Conservation (phyloP, 2,113 vertebrate species). For the Bufo bufo region DNA sequence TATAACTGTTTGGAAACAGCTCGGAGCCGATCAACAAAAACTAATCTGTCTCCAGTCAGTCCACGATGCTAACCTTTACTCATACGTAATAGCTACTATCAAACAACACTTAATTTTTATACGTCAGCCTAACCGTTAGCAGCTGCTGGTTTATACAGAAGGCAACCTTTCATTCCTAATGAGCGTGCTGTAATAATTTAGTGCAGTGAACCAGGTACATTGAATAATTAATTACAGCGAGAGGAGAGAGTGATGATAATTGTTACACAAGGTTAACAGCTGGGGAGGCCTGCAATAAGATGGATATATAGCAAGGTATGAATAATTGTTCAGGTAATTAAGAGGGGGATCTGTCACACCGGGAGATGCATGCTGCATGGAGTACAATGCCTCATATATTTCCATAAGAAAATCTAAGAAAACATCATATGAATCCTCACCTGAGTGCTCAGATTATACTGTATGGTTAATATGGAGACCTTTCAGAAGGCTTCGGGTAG, state of each 20-base stretch:
- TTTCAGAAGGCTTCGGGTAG: not conserved
- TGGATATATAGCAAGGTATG: constrained; percentile 27
- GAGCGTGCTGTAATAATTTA: constrained; percentile 29
- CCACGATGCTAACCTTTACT: constrained; percentile 15
- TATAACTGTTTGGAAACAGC: not conserved
- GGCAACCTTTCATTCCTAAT: constrained; percentile 43
- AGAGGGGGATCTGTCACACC: not conserved
- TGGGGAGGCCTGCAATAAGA: constrained; percentile 26
- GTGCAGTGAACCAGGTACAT: constrained; percentile 43
- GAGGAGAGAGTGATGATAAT: constrained; percentile 39
- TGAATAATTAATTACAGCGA: constrained; percentile 48
- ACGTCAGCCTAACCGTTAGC: constrained; percentile 26
- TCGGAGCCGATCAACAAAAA: not conserved
- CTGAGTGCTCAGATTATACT: constrained; percentile 1
- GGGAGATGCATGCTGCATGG: not conserved
- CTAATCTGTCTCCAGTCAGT: not conserved
- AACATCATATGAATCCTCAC: not conserved
- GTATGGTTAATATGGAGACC: not conserved
- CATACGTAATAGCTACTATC: constrained; percentile 14
- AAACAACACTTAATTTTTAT: constrained; percentile 37
- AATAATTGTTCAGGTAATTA: constrained; percentile 8
- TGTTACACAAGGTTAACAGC: constrained; percentile 47
- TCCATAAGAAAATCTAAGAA: not conserved
- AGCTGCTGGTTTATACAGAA: constrained; percentile 35
- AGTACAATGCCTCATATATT: not conserved